Conservation (phyloP, 1,140 invertebrate genomes). For the Galendromus occidentalis region DNA sequence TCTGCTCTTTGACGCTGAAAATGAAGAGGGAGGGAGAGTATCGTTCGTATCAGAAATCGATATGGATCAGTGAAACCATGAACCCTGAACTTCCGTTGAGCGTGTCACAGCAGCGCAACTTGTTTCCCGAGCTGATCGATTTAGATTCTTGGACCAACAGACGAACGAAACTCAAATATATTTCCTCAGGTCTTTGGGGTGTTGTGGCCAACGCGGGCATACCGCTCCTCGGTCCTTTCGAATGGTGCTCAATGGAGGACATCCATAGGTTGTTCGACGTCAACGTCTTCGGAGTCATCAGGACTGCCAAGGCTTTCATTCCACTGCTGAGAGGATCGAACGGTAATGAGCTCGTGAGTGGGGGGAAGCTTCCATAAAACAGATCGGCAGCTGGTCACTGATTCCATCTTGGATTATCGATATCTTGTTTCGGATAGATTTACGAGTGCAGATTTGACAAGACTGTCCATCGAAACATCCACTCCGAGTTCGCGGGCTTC, state of each 20-base stretch:
- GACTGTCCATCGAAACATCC: too few species aligned
- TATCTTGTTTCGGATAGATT: too few species aligned
- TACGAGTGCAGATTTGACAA: too few species aligned
- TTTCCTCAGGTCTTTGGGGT: slow-evolving; percentile 47
- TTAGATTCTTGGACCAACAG: slow-evolving; percentile 8
- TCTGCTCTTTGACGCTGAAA: neutral
- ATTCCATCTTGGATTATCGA: too few species aligned
- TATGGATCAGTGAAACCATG: too few species aligned
- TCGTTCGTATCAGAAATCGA: neutral
- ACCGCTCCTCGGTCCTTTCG: slow-evolving; percentile 31
- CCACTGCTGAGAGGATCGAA: slow-evolving; percentile 50
- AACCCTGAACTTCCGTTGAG: neutral
- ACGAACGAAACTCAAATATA: neutral
- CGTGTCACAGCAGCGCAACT: neutral
- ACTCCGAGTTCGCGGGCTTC: too few species aligned
- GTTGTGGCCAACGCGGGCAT: slow-evolving; percentile 64
- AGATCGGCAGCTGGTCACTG: too few species aligned
- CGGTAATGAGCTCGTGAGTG: slow-evolving; percentile 19
- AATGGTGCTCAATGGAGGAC: slow-evolving; percentile 27
- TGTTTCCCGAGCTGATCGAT: neutral
- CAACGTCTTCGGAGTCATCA: slow-evolving; percentile 43
- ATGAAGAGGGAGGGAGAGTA: neutral
- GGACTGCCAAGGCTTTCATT: slow-evolving; percentile 42
- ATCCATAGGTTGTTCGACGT: slow-evolving; percentile 30
- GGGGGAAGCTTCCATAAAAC: too few species aligned